phyloP scores from a whole-genome alignment of 2,797 vertebrate genomes.

The Acipenser transmontanus region DNA sequence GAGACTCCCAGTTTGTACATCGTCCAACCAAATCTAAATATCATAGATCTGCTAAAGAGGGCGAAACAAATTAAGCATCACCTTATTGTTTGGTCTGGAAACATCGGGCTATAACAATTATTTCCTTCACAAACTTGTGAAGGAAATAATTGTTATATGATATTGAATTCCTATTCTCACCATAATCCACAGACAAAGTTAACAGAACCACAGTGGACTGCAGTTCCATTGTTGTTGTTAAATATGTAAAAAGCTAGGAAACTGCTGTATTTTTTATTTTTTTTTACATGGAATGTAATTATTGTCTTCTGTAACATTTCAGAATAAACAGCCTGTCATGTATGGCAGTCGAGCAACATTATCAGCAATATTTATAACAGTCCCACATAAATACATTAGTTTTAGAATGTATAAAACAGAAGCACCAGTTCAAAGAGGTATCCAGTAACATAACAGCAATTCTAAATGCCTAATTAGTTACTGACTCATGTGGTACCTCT shows the following conservation, averaged over 20 bases:
- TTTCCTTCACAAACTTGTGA: no score
- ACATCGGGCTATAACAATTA: no score
- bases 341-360: not conserved
- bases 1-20: no score
- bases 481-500: not conserved
- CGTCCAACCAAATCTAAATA: no score
- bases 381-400: not conserved
- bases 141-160: no score
- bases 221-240: not conserved
- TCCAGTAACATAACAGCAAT: not conserved
- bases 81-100: no score
- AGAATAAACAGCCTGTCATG: not conserved
- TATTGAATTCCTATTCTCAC: no score
- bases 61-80: no score
- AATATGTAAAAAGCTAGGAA: not conserved
- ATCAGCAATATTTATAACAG: not conserved
- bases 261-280: not conserved
- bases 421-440: not conserved
- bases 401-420: not conserved
- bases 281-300: not conserved
- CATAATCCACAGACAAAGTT: no score
- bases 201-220: no score
- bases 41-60: no score
- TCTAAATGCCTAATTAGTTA: not conserved
- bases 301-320: not conserved